Conservation (phyloP, 2,113 vertebrate species). For the Xyliphius kryptos region DNA sequence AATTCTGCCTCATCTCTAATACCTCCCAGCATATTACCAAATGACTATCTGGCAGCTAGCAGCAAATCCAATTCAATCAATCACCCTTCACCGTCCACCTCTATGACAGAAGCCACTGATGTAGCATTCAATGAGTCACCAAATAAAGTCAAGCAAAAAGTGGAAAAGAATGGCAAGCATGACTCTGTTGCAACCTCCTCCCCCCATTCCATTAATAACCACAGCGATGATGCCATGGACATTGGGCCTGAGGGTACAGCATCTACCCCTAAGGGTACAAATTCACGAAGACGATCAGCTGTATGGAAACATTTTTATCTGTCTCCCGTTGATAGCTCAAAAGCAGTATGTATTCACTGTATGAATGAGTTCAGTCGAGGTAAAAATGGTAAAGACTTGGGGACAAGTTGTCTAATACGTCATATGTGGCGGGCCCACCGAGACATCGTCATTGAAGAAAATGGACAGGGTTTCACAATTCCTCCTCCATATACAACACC, state of each 20-base stretch:
- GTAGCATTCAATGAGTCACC: conserved; percentile 73
- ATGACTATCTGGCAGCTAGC: conserved; percentile 61
- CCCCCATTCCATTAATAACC: conserved; percentile 62
- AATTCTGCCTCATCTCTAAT: conserved; percentile 64
- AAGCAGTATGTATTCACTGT: conserved; percentile 94
- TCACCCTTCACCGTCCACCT: conserved; percentile 73
- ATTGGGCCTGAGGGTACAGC: conserved; percentile 62
- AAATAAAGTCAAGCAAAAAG: conserved; percentile 69
- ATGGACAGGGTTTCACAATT: conserved; percentile 76
- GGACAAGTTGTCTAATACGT: conserved; percentile 92
- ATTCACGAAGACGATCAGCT: conserved; percentile 84
- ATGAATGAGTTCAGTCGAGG: conserved; percentile 96
- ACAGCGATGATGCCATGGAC: conserved; percentile 71
- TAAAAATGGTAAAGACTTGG: conserved; percentile 94
- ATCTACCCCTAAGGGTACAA: conserved; percentile 73
- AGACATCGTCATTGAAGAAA: conserved; percentile 89
- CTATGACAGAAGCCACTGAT: conserved; percentile 70
- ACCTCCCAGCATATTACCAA: too few relatives aligned
- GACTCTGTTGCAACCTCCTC: conserved; percentile 59
- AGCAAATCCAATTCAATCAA: conserved; percentile 55
- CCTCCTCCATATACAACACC: conserved; percentile 78
- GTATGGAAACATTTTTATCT: conserved; percentile 98
- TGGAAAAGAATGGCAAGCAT: conserved; percentile 64
- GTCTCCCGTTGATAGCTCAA: conserved; percentile 87
- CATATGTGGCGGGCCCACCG: conserved; percentile 96